These are phyloP conservation scores for Rosalia funebris DNA, from an alignment of 2,888 invertebrate species.

Conservation along the genomic window DNA sequence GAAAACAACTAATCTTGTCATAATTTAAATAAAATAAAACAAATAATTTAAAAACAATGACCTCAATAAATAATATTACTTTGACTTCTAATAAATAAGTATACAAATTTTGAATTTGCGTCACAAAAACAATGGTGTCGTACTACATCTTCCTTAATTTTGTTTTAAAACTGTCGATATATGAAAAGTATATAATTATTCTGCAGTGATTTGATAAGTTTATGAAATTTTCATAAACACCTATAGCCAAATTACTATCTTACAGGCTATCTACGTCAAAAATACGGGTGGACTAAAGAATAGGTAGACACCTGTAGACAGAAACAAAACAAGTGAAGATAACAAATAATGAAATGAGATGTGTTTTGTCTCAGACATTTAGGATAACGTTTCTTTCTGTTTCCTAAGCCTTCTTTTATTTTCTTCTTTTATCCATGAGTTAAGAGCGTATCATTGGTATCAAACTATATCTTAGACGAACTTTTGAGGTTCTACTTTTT, in stretches of 20 bases:
- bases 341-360: too few species aligned
- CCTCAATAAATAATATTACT: slow-evolving; percentile 51
- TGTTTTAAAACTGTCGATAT: slow-evolving; percentile 41
- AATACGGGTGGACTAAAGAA: too few species aligned
- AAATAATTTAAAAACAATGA: slow-evolving; percentile 53
- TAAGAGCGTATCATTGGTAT: too few species aligned
- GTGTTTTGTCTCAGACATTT: too few species aligned
- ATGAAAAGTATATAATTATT: slow-evolving; percentile 40
- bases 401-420: too few species aligned
- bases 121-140: slow-evolving; percentile 55
- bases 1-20: slow-evolving; percentile 57
- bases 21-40: slow-evolving; percentile 55
- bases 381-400: too few species aligned
- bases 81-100: slow-evolving; percentile 36
- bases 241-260: neutral
- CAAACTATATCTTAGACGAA: too few species aligned
- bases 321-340: too few species aligned
- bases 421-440: too few species aligned
- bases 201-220: slow-evolving; percentile 8
- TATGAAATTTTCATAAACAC: neutral
- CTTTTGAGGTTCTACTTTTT: too few species aligned
- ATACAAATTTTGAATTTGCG: slow-evolving; percentile 56
- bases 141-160: slow-evolving; percentile 51
- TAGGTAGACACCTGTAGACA: too few species aligned
- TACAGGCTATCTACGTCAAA: neutral